A percentile compares a stretch with the other conserved stretches of the same genome.
Conservation (phyloP, 2,888 invertebrate genomes). For the Hydrotaea cyrtoneurina region DNA sequence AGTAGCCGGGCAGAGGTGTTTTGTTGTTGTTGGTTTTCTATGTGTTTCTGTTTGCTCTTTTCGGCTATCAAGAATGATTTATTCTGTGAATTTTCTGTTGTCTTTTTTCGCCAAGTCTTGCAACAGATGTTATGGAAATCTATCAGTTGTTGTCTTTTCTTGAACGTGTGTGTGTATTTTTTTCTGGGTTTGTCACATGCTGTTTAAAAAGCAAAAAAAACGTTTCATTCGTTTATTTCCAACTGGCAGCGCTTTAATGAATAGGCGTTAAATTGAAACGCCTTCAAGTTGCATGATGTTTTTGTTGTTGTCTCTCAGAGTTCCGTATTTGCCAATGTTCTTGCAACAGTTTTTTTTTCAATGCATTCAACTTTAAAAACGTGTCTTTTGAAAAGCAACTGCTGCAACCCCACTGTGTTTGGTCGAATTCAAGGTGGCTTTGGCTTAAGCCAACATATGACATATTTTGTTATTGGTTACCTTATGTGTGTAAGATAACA, state of each 20-base stretch:
- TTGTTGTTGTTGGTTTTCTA: too few relatives aligned
- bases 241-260: constrained; percentile 2
- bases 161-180: neutral
- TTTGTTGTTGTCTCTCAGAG: neutral
- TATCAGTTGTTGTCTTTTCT: neutral
- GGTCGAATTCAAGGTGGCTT: constrained; percentile 33
- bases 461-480: neutral
- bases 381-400: neutral
- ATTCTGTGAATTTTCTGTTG: constrained; percentile 24
- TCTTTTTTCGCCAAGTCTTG: neutral
- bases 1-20: neutral
- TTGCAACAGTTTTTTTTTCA: constrained; percentile 24
- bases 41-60: constrained; percentile 24
- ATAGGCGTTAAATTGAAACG: constrained; percentile 56
- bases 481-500: constrained; percentile 12
- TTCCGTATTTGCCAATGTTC: constrained; percentile 28
- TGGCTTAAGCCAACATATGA: neutral
- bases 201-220: neutral
- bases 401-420: neutral
- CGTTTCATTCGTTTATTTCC: neutral
- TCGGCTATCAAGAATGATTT: constrained; percentile 35
- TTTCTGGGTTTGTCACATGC: constrained; percentile 4
- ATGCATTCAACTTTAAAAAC: constrained; percentile 3
- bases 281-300: constrained; percentile 42
- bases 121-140: constrained; percentile 35